Evolutionary conservation across 1,140 invertebrate genomes (phyloP).

Genomic region (Homarus americanus): DNA sequence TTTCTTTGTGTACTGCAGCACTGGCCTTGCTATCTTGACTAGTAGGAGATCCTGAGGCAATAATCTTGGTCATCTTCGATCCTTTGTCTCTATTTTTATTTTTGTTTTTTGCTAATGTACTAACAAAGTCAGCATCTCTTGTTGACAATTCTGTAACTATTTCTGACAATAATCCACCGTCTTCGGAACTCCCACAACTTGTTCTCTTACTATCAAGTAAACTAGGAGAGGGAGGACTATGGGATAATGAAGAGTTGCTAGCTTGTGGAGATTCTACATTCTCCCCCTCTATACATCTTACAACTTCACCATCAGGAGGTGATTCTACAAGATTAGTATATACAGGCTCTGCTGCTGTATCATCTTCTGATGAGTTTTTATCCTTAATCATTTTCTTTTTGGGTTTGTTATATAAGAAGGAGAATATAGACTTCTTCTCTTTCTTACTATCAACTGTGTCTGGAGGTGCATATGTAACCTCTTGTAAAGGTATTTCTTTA

Average conservation of each 20-base stretch:
- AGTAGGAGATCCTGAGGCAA: background rate
- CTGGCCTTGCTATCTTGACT: constrained; percentile 10
- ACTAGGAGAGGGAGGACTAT: constrained; percentile 35
- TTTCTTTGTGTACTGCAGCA: background rate
- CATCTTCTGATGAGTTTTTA: constrained; percentile 47
- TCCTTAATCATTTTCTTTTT: constrained; percentile 73
- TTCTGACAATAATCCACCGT: constrained; percentile 74
- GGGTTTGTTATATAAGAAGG: constrained; percentile 72
- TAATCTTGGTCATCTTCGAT: background rate
- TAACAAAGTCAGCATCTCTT: constrained; percentile 65
- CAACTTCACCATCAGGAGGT: constrained; percentile 62
- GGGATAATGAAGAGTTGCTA: constrained; percentile 52
- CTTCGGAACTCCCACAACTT: constrained; percentile 73
- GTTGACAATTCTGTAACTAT: constrained; percentile 73
- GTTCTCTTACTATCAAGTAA: constrained; percentile 53
- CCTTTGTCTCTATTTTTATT: background rate
- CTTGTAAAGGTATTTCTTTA: constrained; percentile 48
- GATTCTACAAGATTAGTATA: constrained; percentile 64
- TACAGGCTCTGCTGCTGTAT: constrained; percentile 38
- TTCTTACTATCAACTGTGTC: constrained; percentile 41
- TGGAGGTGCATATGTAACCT: constrained; percentile 60
- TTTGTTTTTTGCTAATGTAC: constrained; percentile 58
- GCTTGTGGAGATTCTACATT: constrained; percentile 33
- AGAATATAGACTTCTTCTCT: constrained; percentile 73
- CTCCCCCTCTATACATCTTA: background rate